Percentiles rank a stretch among this genome's conserved stretches.
Conservation (phyloP, 1,140 invertebrate species). For the Eulimnadia texana region DNA sequence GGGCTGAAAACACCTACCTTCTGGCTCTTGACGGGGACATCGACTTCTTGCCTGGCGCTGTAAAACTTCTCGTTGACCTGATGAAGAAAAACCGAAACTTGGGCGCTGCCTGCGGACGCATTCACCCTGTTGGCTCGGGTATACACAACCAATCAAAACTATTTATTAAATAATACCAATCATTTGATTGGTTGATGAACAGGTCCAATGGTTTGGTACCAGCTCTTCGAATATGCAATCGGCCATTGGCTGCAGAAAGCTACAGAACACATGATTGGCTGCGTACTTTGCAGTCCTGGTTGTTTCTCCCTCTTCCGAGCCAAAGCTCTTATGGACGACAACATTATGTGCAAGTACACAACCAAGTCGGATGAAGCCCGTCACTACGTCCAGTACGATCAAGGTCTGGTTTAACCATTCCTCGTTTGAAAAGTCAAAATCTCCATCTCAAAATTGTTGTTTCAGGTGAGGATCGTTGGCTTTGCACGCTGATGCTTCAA, state of each 20-base stretch:
- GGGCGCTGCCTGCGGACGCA: slow-evolving; percentile 41
- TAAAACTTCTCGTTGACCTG: slow-evolving; percentile 37
- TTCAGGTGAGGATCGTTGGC: slow-evolving; percentile 46
- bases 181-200: not conserved
- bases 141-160: no score
- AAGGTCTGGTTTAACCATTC: slow-evolving; percentile 29
- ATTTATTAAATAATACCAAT: not conserved
- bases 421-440: not conserved
- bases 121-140: slow-evolving; percentile 37
- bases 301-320: slow-evolving; percentile 44
- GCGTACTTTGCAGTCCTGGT: slow-evolving; percentile 46
- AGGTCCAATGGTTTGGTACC: slow-evolving; percentile 45
- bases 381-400: slow-evolving; percentile 47
- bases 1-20: slow-evolving; percentile 40
- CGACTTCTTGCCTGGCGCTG: slow-evolving; percentile 37
- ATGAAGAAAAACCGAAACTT: slow-evolving; percentile 39
- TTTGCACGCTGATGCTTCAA: slow-evolving; percentile 46
- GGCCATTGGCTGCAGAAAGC: slow-evolving; percentile 53
- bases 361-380: slow-evolving; percentile 36
- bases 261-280: slow-evolving; percentile 49
- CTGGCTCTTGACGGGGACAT: slow-evolving; percentile 40
- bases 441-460: slow-evolving; percentile 12
- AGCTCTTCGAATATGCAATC: slow-evolving; percentile 50
- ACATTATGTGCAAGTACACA: slow-evolving; percentile 43
- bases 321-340: slow-evolving; percentile 43